phyloP scores from a whole-genome alignment of 2,113 vertebrate genomes.

The Psettodes erumei region DNA sequence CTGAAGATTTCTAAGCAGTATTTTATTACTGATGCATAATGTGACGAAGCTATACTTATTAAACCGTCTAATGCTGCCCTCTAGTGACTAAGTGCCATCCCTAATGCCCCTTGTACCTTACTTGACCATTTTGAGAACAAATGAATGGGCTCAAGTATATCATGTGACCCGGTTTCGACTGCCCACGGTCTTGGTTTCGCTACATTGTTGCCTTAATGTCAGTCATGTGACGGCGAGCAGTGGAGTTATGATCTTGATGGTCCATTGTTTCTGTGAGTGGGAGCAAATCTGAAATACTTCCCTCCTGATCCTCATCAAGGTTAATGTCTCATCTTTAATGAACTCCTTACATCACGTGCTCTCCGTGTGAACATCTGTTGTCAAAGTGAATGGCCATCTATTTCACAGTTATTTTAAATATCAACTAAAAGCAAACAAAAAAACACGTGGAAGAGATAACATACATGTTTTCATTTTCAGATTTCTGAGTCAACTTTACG shows the following conservation, averaged over 20 bases:
- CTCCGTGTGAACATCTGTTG: no score
- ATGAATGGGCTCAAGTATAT: no score
- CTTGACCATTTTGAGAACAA: no score
- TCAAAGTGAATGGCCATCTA: no score
- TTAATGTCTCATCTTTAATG: background rate
- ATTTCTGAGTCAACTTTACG: background rate
- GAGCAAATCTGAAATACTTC: constrained; percentile 24
- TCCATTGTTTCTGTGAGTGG: constrained; percentile 6
- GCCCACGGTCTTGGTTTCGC: constrained; percentile 32
- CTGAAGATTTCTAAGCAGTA: no score
- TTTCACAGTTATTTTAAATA: background rate
- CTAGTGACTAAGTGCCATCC: constrained; percentile 14
- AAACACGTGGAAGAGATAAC: no score
- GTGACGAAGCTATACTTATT: background rate
- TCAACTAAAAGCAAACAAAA: background rate
- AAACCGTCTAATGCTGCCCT: constrained; percentile 14
- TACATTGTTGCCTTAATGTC: background rate
- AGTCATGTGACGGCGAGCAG: constrained; percentile 51
- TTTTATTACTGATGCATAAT: background rate
- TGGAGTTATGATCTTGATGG: background rate
- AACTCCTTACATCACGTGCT: constrained; percentile 19
- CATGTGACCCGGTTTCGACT: constrained; percentile 56
- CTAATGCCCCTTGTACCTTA: background rate
- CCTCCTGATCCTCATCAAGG: constrained; percentile 10
- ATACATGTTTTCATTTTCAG: no score